Conservation (phyloP, 2,113 vertebrate species). For the Syngnathus scovelli region DNA sequence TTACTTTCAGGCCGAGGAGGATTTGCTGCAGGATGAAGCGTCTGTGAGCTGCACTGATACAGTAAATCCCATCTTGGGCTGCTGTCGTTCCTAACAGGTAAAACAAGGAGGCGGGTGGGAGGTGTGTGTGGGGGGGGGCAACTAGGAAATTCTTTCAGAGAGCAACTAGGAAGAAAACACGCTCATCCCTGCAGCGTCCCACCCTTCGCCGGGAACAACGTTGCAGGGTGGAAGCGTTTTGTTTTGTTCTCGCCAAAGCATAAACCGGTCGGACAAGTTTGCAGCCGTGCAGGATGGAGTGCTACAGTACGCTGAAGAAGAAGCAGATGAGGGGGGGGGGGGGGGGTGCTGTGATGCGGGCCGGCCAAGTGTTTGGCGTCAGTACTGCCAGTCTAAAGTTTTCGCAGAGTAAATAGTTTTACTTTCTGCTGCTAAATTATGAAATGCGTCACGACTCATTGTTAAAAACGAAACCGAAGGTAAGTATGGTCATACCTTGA, state of each 20-base stretch:
- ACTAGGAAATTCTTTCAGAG: background rate
- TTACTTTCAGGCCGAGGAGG: constrained; percentile 42
- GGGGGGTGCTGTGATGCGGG: constrained; percentile 6
- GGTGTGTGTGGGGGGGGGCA: background rate
- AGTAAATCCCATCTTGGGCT: constrained; percentile 52
- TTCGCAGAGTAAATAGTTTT: background rate
- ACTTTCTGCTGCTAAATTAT: background rate
- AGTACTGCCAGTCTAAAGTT: background rate
- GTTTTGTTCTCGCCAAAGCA: constrained; percentile 18
- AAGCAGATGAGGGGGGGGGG: constrained; percentile 23
- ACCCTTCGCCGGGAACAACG: background rate
- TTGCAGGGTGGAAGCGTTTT: constrained; percentile 24
- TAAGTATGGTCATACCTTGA: no score
- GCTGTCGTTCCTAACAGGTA: constrained; percentile 58
- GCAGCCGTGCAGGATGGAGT: background rate
- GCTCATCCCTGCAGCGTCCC: background rate
- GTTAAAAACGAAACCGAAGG: background rate
- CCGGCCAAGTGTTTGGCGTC: constrained; percentile 30
- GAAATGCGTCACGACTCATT: background rate
- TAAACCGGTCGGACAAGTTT: constrained; percentile 63
- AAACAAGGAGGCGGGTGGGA: constrained; percentile 7
- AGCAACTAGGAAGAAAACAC: constrained; percentile 11
- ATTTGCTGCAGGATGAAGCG: constrained; percentile 48
- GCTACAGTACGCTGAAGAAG: background rate
- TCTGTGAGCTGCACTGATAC: constrained; percentile 37